Evolutionary conservation across 2,113 vertebrate genomes (phyloP).

Genomic region (Scatophagus argus): DNA sequence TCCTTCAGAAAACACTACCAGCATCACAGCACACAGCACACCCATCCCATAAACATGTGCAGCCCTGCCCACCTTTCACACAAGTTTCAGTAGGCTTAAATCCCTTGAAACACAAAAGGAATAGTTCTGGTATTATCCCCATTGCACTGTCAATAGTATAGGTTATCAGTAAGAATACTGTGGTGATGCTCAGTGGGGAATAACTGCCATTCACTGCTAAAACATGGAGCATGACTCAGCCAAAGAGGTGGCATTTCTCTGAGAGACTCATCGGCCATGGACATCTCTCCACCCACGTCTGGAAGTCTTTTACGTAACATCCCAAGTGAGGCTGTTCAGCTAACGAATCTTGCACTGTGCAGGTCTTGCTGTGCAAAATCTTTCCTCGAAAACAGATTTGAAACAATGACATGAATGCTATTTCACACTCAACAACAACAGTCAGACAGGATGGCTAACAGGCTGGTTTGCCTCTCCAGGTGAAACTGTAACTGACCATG

Average conservation of each 20-base stretch:
- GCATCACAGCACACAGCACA: neutral
- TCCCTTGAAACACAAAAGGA: slow-evolving; percentile 43
- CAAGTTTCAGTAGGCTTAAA: slow-evolving; percentile 53
- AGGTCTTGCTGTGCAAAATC: neutral
- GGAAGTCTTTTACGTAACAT: slow-evolving; percentile 22
- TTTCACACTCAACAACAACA: no score
- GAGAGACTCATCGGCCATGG: neutral
- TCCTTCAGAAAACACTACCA: neutral
- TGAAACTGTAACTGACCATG: no score
- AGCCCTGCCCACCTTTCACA: slow-evolving; percentile 1
- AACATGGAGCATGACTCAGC: slow-evolving; percentile 25
- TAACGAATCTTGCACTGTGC: neutral
- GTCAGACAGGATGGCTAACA: no score
- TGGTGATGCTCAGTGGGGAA: slow-evolving; percentile 25
- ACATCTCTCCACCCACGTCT: neutral
- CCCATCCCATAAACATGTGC: slow-evolving; percentile 18
- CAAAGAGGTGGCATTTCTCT: slow-evolving; percentile 6
- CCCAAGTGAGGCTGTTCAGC: neutral
- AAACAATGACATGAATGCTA: neutral
- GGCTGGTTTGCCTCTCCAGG: no score
- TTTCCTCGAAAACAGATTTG: neutral
- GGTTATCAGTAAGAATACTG: slow-evolving; percentile 33
- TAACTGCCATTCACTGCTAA: slow-evolving; percentile 10
- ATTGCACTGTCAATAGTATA: neutral
- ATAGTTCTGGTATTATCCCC: slow-evolving; percentile 25